phyloP scores from a whole-genome alignment of 2,113 vertebrate species.

The Eubucco bourcierii region DNA sequence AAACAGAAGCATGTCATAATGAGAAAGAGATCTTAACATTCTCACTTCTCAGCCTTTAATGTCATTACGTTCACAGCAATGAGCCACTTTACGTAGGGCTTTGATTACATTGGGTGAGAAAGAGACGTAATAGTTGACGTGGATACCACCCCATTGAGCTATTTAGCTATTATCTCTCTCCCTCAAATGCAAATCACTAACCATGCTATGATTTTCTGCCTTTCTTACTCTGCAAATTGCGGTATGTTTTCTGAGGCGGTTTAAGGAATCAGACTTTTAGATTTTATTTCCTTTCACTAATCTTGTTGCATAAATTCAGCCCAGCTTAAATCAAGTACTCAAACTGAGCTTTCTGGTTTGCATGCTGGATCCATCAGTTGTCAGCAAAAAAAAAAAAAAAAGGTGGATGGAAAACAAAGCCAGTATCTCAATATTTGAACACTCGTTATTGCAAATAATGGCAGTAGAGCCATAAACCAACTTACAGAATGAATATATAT shows the following conservation, averaged over 20 bases:
- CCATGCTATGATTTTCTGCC: neutral
- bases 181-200: conserved; percentile 29
- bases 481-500: neutral
- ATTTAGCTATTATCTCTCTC: neutral
- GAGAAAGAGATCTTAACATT: neutral
- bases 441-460: neutral
- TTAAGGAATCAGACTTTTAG: conserved; percentile 8
- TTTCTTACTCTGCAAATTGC: neutral
- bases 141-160: neutral
- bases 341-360: neutral
- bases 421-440: neutral
- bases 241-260: neutral
- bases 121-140: neutral
- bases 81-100: neutral
- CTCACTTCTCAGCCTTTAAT: neutral
- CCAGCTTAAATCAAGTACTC: neutral
- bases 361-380: neutral
- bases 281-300: conserved; percentile 18
- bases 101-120: neutral
- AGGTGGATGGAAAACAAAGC: neutral
- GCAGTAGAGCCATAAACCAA: neutral
- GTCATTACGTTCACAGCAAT: neutral
- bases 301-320: neutral
- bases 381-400: neutral
- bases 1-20: neutral